Evolutionary conservation across 2,888 invertebrate genomes (phyloP), one percentile per base, ranked within the genome.

Genomic region (Digitonthophagus gazella): DNA sequence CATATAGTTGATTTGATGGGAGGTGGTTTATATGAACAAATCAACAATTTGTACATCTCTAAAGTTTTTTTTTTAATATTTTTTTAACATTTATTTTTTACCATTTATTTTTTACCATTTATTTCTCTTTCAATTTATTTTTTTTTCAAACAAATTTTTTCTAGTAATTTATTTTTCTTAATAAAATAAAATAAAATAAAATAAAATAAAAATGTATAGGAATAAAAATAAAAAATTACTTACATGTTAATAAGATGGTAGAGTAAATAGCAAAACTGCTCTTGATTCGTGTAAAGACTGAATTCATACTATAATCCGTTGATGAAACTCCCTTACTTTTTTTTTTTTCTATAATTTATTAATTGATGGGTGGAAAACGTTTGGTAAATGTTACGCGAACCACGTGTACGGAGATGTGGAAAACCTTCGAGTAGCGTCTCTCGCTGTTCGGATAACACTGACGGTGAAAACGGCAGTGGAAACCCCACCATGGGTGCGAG

Each of bases 241-340:
- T 20, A 61, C 61, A 14, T 61, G 61, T 61, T 61, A 61, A 20
- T 1, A 61, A n/a, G 18, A 61, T 61, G 1, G 61, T 61, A 6
- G 61, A 61, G n/a, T 61, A 61, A 18, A 61, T 61, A 61, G 61
- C 61, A 61, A 61, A 61, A n/a, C 61, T 61, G 18, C 61, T 61
- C n/a, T 61, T 61, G 18, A 61, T 61, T 19, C 20, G 16, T 16
- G 8, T 5, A 18, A 61, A 19, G 18, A 61, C 61, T 19, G 61
- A 61, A 61, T 61, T 61, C 61, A 61, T 61, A 18, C 61, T 61
- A 61, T 14, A n/a, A n/a, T n/a, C n/a, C n/a, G n/a, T n/a, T n/a
- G n/a, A n/a, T n/a, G n/a, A n/a, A n/a, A n/a, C n/a, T n/a, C n/a
- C n/a, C n/a, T n/a, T n/a, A n/a, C n/a, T n/a, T n/a, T n/a, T n/a